These are phyloP conservation scores for Typhlichthys subterraneus DNA, from an alignment of 2,797 vertebrate genomes.

Conservation along the genomic window DNA sequence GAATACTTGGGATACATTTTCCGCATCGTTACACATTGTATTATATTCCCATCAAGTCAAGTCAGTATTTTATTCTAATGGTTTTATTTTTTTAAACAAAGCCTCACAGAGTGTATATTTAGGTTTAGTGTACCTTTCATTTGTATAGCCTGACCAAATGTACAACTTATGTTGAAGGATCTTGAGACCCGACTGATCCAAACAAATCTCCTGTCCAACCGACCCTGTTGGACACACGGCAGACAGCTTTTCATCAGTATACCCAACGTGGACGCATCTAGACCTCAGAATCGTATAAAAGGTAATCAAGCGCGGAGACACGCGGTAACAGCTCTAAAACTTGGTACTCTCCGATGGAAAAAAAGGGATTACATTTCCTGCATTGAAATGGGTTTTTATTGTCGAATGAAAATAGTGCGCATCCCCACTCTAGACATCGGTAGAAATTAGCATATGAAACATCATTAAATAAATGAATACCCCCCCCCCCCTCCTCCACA, in stretches of 20 bases:
- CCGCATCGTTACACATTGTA: too few relatives aligned
- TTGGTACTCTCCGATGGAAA: constrained; percentile 9
- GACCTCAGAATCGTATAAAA: constrained; percentile 46
- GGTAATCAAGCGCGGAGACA: constrained; percentile 37
- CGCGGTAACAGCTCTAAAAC: constrained; percentile 18
- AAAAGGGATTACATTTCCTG: constrained; percentile 12
- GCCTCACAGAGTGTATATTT: too few relatives aligned
- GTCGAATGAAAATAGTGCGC: constrained; percentile 12
- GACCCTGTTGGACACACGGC: neutral
- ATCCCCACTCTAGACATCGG: neutral
- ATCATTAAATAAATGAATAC: constrained; percentile 12
- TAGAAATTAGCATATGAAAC: constrained; percentile 6
- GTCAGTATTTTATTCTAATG: too few relatives aligned
- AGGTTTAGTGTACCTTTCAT: too few relatives aligned
- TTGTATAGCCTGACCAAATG: neutral
- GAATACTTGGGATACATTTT: too few relatives aligned
- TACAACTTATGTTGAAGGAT: neutral
- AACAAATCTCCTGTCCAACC: neutral
- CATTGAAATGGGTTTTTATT: constrained; percentile 36
- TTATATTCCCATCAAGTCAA: too few relatives aligned
- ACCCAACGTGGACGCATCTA: constrained; percentile 5
- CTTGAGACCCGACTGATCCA: neutral
- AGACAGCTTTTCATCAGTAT: constrained; percentile 1
- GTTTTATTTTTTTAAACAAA: too few relatives aligned
- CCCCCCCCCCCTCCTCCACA: neutral